Evolutionary conservation across 2,113 vertebrate species (phyloP), one percentile per base, ranked within the genome.

Genomic region (Entomyzon cyanotis): DNA sequence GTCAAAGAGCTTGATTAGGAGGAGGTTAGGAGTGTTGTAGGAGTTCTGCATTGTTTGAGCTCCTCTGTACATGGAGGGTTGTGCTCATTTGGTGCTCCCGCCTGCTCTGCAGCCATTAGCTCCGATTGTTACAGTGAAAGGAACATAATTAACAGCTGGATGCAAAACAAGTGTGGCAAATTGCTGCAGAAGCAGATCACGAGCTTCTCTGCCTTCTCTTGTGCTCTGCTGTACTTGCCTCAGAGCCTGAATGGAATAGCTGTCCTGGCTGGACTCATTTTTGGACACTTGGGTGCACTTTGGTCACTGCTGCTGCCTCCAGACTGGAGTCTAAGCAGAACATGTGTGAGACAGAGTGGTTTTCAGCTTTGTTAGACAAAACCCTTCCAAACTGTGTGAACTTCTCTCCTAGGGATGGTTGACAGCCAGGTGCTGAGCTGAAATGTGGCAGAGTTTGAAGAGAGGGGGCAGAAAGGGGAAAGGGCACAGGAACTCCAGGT

Each of bases 91-190:
- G 77, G 84, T 94, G 84, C 95, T 97, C 93, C 94, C n/a, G 46
- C 80, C 92, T 92, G 91, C 68, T 95, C 95, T 88, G 86, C 86
- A 93, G 42, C 96, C 96, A 97, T 98, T 97, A 98, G 89, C 94
- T 16, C 20, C 77, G 92, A 98, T 95, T 97, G 97, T 97, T 95
- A 74, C 95, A 90, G 44, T 98, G 97, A 98, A 98, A 97, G 96
- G 95, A 95, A 90, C 86, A 27, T 97, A 98, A 98, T 98, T 98
- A 98, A 95, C 82, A 70, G 96, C 91, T 97, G 97, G 96, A 91
- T 98, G 94, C 94, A 96, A 96, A 97, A 97, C 97, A 98, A 97
- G 90, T 87, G 89, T 97, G 92, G 90, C 53, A 94, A 81, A 98
- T 98, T 97, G 94, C 96, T 90, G 94, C 84, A 94, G 92, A 95